phyloP scores from a whole-genome alignment of 2,888 invertebrate genomes.

The Himalopsyche kuldschensis region DNA sequence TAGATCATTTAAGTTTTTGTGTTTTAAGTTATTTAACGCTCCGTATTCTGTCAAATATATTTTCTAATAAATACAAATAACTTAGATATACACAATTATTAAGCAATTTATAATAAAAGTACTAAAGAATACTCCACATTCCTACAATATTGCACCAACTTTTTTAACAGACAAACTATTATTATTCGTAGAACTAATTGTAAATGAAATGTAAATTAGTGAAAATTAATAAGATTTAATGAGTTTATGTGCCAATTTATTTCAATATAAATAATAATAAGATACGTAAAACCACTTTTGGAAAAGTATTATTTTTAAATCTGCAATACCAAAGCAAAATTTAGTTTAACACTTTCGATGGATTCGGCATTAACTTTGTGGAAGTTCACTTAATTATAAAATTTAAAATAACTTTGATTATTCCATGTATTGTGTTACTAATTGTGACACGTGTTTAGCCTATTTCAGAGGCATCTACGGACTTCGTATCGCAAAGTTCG shows the following conservation, averaged over 20 bases:
- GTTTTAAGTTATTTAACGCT: no score
- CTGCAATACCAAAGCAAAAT: no score
- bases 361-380: no score
- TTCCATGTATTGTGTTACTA: no score
- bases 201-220: not conserved
- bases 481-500: no score
- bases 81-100: not conserved
- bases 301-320: no score
- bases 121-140: not conserved
- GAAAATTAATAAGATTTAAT: not conserved
- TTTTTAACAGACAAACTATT: not conserved
- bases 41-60: not conserved
- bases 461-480: no score
- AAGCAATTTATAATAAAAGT: not conserved
- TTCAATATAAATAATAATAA: not conserved
- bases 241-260: not conserved
- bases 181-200: not conserved
- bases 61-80: not conserved
- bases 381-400: no score
- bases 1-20: no score
- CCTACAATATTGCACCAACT: not conserved
- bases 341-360: no score
- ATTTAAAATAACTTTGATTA: no score
- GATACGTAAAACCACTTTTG: not conserved
- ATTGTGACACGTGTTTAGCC: no score